Conservation (phyloP, 2,113 vertebrate genomes). For the Dicaeum eximium region DNA sequence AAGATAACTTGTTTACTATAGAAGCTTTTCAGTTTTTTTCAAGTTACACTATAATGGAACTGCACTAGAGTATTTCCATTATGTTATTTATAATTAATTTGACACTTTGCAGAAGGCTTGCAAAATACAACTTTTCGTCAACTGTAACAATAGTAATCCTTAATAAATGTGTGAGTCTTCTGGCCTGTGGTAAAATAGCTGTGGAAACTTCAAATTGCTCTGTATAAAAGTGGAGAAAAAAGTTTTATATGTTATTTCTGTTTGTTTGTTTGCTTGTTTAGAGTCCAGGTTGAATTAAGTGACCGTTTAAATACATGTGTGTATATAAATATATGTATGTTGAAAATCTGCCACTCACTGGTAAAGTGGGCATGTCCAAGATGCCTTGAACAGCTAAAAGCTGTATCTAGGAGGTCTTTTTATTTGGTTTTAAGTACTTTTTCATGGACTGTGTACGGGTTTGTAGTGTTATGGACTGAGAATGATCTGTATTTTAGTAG, state of each 20-base stretch:
- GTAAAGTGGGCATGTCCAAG: not conserved
- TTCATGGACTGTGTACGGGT: not conserved
- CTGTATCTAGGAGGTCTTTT: not conserved
- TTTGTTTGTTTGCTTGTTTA: not conserved
- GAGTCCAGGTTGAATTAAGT: not conserved
- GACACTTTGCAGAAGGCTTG: not conserved
- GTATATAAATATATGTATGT: not conserved
- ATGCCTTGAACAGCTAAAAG: not conserved
- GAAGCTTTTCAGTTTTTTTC: not conserved
- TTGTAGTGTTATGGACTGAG: not conserved
- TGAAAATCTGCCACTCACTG: not conserved
- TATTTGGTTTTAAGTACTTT: not conserved
- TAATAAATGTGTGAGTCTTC: not conserved
- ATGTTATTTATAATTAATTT: not conserved
- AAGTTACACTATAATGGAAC: not conserved
- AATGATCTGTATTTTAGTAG: not conserved
- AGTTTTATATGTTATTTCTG: not conserved
- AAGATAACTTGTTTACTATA: not conserved
- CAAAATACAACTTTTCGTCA: not conserved
- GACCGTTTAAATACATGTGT: not conserved
- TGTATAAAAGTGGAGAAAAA: not conserved
- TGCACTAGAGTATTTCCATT: not conserved
- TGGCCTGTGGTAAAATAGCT: not conserved
- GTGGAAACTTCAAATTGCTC: not conserved
- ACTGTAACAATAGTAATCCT: not conserved